phyloP scores from a whole-genome alignment of 2,797 vertebrate species.

The Anguilla marmorata region DNA sequence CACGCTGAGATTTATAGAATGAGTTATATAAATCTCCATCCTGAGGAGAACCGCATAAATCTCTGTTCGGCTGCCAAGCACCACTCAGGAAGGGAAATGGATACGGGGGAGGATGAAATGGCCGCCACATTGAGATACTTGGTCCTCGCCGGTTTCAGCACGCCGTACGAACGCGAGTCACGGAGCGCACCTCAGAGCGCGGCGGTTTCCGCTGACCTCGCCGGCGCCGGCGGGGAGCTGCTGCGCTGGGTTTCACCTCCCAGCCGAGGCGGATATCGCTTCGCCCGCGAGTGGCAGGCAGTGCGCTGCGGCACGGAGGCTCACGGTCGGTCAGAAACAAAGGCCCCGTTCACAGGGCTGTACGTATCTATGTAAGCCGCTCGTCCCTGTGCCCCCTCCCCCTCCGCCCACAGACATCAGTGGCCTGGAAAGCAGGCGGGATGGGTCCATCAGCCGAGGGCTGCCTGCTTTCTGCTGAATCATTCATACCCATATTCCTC shows the following conservation, averaged over 20 bases:
- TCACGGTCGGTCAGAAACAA: background rate
- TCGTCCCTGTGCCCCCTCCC: background rate
- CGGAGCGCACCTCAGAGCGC: background rate
- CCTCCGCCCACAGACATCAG: background rate
- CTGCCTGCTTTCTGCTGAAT: constrained; percentile 9
- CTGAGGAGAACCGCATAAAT: background rate
- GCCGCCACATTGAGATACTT: background rate
- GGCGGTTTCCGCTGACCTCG: background rate
- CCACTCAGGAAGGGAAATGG: background rate
- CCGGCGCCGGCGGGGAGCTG: background rate
- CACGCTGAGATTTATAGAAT: constrained; percentile 14
- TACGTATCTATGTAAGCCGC: background rate
- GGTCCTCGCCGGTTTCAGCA: background rate
- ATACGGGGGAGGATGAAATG: constrained; percentile 10
- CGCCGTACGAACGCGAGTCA: background rate
- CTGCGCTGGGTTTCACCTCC: background rate
- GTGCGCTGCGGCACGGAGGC: background rate
- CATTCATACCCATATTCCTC: background rate
- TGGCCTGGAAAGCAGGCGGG: background rate
- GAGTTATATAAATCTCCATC: background rate
- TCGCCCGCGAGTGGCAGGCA: background rate
- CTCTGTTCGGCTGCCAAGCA: constrained; percentile 9
- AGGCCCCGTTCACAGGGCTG: background rate
- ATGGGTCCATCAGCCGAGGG: background rate
- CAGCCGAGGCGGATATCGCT: background rate